Conservation (phyloP, 2,797 vertebrate species). For the Melanotaenia maccullochi region DNA sequence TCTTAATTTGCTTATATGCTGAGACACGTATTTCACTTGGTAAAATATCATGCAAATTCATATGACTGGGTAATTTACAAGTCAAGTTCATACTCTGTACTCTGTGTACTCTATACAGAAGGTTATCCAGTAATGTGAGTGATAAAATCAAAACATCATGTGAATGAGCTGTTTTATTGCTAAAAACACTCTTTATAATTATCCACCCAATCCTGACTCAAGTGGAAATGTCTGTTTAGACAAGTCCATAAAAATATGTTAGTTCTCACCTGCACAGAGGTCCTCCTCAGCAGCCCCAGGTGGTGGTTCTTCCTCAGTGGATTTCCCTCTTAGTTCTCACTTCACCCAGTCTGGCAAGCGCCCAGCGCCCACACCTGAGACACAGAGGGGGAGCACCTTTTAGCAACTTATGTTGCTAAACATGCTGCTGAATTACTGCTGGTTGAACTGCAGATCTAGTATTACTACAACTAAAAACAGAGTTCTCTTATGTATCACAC, state of each 20-base stretch:
- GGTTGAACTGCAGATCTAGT: background rate
- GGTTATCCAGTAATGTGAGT: background rate
- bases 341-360: slow-evolving; percentile 77
- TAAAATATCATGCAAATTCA: slow-evolving; percentile 4
- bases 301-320: slow-evolving; percentile 47
- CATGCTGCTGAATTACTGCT: background rate
- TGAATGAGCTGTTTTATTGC: background rate
- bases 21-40: background rate
- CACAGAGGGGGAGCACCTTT: slow-evolving; percentile 8
- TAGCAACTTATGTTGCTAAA: slow-evolving; percentile 8
- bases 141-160: background rate
- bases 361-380: slow-evolving; percentile 77
- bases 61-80: background rate
- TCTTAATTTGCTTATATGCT: background rate
- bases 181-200: background rate
- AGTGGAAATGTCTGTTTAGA: background rate
- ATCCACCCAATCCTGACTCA: background rate
- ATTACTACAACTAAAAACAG: background rate
- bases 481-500: background rate
- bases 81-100: background rate
- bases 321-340: slow-evolving; percentile 57
- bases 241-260: background rate
- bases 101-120: background rate
- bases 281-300: slow-evolving; percentile 75
- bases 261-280: slow-evolving; percentile 80